These are phyloP conservation scores for Mantis religiosa DNA, from an alignment of 2,888 invertebrate species.

Conservation along the genomic window DNA sequence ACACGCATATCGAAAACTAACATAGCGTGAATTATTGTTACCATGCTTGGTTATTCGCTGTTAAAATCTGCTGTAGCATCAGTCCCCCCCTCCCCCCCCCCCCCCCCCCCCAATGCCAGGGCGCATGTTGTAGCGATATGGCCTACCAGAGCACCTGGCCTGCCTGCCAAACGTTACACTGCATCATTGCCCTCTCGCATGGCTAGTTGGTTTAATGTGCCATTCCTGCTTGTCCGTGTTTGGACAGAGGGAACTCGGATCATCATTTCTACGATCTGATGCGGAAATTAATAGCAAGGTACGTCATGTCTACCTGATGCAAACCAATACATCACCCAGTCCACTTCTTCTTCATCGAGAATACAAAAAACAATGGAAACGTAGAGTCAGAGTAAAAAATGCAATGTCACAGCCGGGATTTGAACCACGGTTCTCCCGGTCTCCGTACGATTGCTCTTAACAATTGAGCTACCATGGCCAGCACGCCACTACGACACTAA, in stretches of 20 bases:
- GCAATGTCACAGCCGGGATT: no score
- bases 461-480: no score
- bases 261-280: not conserved
- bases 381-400: no score
- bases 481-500: no score
- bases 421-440: no score
- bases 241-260: not conserved
- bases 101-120: not conserved
- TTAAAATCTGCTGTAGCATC: conserved; percentile 12
- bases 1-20: conserved; percentile 17
- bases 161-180: not conserved
- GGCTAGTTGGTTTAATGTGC: conserved; percentile 7
- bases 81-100: not conserved
- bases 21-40: conserved; percentile 16
- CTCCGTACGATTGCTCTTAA: no score
- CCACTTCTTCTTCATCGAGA: no score
- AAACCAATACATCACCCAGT: no score
- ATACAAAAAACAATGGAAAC: no score
- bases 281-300: not conserved
- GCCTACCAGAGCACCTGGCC: not conserved
- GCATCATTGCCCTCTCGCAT: not conserved
- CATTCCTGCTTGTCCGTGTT: not conserved
- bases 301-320: not conserved
- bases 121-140: not conserved
- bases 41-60: conserved; percentile 17